Base-by-base conservation (phyloP, 2,797 vertebrate genomes). In the Dicrostonyx torquatus region DNA sequence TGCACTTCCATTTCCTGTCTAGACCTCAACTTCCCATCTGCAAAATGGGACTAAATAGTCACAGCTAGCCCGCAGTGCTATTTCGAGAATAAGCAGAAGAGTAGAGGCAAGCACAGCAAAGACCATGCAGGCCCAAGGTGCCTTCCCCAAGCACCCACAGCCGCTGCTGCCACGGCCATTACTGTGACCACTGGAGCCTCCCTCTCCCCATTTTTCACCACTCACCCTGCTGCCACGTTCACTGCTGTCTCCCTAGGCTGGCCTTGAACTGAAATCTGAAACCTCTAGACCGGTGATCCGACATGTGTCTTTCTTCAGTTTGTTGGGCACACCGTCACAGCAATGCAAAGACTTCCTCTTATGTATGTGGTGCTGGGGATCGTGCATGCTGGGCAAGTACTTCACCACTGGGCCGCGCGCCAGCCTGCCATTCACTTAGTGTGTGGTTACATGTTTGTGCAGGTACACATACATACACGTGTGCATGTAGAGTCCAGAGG, bases 81-180 rank as follows among this genome's bases (percentile, higher is more conserved):
- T 6, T 9, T 0, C 0, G 1, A 77, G 13, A 55, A 60, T 55
- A 20, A 45, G 24, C 1, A 9, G 10, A 8, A 73, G 13, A 43
- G 18, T 24, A 22, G 2, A 24, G 37, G 29, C 70, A 75, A 60
- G 11, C 85, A 40, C 8, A 73, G 48, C 4, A 29, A 70, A n/a
- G 15, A 73, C 2, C 22, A 12, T 31, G 17, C 18, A 9, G 37
- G 26, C 17, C 26, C 53, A 45, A 18, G 26, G 37, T 22, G 37
- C 26, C 29, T 5, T 60, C 53, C 18, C 37, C 29, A 26, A 86
- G 13, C 22, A 58, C 48, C 68, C 22, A 29, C 5, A 55, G 34
- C 34, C 37, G 53, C 78, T 17, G 53, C 20, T 15, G 20, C 29
- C 48, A 8, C 22, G 18, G 48, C 48, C n/a, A 31, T 18, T 18